phyloP scores from a whole-genome alignment of 1,140 invertebrate genomes.

The Oryzaephilus surinamensis region DNA sequence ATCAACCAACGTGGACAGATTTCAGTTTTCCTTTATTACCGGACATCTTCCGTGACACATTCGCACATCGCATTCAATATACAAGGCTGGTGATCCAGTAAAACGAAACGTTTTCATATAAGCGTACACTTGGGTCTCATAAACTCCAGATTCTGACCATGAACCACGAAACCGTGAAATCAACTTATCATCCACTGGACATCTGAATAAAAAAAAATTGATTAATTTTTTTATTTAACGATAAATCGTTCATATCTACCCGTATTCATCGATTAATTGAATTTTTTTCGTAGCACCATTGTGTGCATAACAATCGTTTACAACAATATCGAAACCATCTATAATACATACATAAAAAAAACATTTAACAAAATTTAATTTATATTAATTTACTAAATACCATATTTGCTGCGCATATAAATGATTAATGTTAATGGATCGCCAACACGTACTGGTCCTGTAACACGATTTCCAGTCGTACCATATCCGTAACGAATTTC shows the following conservation, averaged over 20 bases:
- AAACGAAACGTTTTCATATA: conserved; percentile 94
- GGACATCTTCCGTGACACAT: conserved; percentile 92
- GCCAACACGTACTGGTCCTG: conserved; percentile 81
- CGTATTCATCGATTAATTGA: conserved; percentile 85
- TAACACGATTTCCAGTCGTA: conserved; percentile 67
- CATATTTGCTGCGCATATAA: conserved; percentile 89
- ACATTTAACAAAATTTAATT: background rate
- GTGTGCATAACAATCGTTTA: conserved; percentile 89
- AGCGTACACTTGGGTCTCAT: conserved; percentile 86
- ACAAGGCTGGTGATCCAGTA: conserved; percentile 83
- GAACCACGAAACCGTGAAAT: conserved; percentile 85
- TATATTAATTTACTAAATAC: conserved; percentile 37
- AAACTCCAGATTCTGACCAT: conserved; percentile 83
- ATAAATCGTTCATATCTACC: conserved; percentile 44
- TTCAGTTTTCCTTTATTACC: conserved; percentile 43
- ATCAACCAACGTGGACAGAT: too few species aligned
- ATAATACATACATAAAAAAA: conserved; percentile 19
- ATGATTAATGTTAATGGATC: conserved; percentile 86
- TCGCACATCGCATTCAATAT: conserved; percentile 88
- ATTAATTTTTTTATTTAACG: background rate
- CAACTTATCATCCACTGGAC: conserved; percentile 84
- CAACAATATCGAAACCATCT: conserved; percentile 94
- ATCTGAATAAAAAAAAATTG: conserved; percentile 42
- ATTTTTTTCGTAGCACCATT: conserved; percentile 87
- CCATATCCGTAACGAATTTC: conserved; percentile 85